These are phyloP conservation scores for Grus americana DNA, from an alignment of 2,113 vertebrate genomes.

Conservation along the genomic window DNA sequence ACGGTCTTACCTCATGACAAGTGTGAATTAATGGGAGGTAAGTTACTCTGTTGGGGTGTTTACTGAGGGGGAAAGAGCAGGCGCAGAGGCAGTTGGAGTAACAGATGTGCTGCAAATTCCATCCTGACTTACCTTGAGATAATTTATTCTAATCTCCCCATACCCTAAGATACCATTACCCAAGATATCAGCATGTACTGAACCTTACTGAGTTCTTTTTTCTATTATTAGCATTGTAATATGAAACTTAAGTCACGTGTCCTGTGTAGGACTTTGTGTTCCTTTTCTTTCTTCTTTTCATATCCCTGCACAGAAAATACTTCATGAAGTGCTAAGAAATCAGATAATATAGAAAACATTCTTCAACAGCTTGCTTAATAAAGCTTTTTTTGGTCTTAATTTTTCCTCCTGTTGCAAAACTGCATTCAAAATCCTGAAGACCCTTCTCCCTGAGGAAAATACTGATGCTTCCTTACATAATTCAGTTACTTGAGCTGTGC, in stretches of 20 bases:
- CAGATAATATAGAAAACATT: background rate
- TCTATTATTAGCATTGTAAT: slow-evolving; percentile 50
- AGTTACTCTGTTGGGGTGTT: background rate
- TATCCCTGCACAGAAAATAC: background rate
- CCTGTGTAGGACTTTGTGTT: background rate
- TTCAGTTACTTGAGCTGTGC: background rate
- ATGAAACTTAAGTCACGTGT: background rate
- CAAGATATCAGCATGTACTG: background rate
- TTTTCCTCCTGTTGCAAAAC: background rate
- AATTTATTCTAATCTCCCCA: slow-evolving; percentile 10
- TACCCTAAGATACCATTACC: background rate
- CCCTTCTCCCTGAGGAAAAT: background rate
- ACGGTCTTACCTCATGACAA: background rate
- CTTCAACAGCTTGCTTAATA: background rate
- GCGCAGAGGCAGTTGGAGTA: background rate
- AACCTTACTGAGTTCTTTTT: slow-evolving; percentile 1
- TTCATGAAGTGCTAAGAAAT: background rate
- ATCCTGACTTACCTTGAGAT: slow-evolving; percentile 10
- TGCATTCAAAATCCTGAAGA: background rate
- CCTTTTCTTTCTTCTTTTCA: background rate
- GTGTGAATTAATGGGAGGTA: background rate
- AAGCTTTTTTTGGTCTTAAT: background rate
- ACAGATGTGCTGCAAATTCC: slow-evolving; percentile 9
- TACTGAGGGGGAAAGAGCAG: background rate
- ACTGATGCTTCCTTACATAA: background rate